Base-by-base conservation (phyloP, 2,888 invertebrate genomes). In the Sinohyriopsis cumingii region DNA sequence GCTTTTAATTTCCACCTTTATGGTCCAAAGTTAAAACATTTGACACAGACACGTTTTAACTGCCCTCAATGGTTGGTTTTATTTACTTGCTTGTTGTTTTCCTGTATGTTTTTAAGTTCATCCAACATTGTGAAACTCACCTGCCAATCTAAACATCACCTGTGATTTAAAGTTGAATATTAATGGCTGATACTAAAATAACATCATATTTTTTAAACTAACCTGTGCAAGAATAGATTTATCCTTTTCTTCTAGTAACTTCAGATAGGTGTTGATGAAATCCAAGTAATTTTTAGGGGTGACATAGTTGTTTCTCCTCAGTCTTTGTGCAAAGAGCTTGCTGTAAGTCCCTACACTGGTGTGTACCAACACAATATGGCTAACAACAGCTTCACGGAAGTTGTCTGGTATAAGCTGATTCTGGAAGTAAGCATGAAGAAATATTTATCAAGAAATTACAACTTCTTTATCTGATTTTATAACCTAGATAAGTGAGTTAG, bases 261-360 rank as follows among this genome's bases (percentile, higher is more conserved):
- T 92, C 3, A 96, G 87, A 86, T 96, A 97, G 3, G 93, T 94
- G 67, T 93, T 93, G 70, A 97, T 94, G 85, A 93, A 96, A 90
- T 97, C 96, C 86, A 97, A 92, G 89, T 95, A 97, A 86, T 97
- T 96, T 82, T 96, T 96, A 0, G 97, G 97, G 0, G 97, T 97
- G 2, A 97, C 95, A 88, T 94, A 96, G 90, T 96, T 96, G 88
- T 93, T 94, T 19, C 96, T 91, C 22, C 96, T 92, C 65, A 96
- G 90, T 73, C 95, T 94, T 71, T 93, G 89, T 33, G 93, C 90
- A 87, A 95, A 97, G 78, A 95, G 94, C 0, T 87, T 86, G 0
- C 95, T 94, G 89, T 95, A 96, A 0, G 91, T 89, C 57, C 93
- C 93, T 12, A 96, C 93, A 0, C 94, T 93, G 83, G 93, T 92